Conservation (phyloP, 2,113 vertebrate genomes). For the Odocoileus virginianus region DNA sequence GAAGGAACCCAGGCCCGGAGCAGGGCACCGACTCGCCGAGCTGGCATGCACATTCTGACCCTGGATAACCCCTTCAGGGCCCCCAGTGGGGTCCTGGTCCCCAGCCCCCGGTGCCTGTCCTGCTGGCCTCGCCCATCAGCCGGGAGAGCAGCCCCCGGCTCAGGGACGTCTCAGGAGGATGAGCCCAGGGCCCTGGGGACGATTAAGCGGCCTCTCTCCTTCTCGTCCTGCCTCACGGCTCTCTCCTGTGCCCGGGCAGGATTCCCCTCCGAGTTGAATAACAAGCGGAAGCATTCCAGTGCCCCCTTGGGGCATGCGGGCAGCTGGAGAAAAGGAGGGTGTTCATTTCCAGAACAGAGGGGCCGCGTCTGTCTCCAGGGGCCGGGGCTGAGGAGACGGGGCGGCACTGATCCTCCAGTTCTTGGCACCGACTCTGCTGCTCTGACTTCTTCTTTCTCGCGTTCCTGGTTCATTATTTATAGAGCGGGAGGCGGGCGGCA, state of each 20-base stretch:
- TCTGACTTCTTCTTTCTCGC: conserved; percentile 48
- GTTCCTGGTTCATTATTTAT: conserved; percentile 74
- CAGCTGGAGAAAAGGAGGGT: neutral
- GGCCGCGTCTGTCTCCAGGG: conserved; percentile 4
- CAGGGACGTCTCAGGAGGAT: neutral
- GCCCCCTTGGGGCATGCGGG: neutral
- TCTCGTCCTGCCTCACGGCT: neutral
- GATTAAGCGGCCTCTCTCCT: neutral
- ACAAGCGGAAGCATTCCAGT: neutral
- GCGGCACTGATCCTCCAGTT: neutral
- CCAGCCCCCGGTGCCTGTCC: neutral
- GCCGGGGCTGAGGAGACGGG: neutral
- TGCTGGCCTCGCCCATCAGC: neutral
- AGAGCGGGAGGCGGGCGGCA: conserved; percentile 62
- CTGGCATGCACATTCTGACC: rapidly evolving
- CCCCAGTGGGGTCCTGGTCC: neutral
- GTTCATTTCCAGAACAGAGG: conserved; percentile 40
- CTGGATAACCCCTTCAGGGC: too few species aligned
- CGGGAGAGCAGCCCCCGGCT: neutral
- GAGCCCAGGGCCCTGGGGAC: neutral
- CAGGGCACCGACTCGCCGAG: too few species aligned
- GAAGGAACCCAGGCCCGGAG: neutral
- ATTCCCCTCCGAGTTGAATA: conserved; percentile 21
- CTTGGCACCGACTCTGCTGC: conserved; percentile 55
- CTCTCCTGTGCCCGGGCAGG: neutral